A percentile compares a stretch with the other conserved stretches of the same genome.
Evolutionary conservation across 2,888 invertebrate species (phyloP).

Genomic region (Griposia aprilina): DNA sequence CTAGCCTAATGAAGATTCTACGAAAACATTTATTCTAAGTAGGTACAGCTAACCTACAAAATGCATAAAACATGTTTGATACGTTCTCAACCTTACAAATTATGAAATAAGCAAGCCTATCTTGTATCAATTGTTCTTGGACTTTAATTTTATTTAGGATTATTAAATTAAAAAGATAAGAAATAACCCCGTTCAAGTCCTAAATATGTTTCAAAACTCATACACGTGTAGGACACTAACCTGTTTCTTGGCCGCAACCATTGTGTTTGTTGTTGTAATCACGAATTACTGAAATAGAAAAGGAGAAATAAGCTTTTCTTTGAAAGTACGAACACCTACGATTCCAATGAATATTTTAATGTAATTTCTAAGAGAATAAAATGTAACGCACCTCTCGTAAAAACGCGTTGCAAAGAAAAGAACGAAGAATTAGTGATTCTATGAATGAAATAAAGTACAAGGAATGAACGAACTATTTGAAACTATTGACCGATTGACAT

Average conservation of each 20-base stretch:
- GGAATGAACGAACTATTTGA: conserved; percentile 1
- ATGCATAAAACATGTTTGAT: conserved; percentile 71
- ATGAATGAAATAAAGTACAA: background rate
- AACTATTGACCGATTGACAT: background rate
- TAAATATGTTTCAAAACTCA: conserved; percentile 22
- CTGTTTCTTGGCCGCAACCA: conserved; percentile 97
- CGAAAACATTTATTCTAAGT: no score
- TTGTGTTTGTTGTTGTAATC: conserved; percentile 78
- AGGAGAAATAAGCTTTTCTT: conserved; percentile 16
- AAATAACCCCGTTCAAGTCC: conserved; percentile 79
- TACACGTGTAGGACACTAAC: conserved; percentile 88
- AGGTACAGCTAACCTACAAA: conserved; percentile 59
- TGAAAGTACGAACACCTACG: background rate
- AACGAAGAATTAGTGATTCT: conserved; percentile 6
- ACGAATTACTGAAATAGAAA: conserved; percentile 64
- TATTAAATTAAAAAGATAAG: conserved; percentile 60
- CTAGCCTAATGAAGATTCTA: background rate
- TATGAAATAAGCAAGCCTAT: conserved; percentile 86
- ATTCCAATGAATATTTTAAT: background rate
- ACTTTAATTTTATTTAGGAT: conserved; percentile 71
- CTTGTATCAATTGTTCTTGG: conserved; percentile 82
- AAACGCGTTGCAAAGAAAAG: conserved; percentile 59
- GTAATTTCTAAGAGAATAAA: background rate
- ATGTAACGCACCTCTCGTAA: conserved; percentile 53
- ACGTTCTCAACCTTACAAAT: conserved; percentile 86